Evolutionary conservation across 2,113 vertebrate genomes (phyloP).

Genomic region (Ibidorhyncha struthersii): DNA sequence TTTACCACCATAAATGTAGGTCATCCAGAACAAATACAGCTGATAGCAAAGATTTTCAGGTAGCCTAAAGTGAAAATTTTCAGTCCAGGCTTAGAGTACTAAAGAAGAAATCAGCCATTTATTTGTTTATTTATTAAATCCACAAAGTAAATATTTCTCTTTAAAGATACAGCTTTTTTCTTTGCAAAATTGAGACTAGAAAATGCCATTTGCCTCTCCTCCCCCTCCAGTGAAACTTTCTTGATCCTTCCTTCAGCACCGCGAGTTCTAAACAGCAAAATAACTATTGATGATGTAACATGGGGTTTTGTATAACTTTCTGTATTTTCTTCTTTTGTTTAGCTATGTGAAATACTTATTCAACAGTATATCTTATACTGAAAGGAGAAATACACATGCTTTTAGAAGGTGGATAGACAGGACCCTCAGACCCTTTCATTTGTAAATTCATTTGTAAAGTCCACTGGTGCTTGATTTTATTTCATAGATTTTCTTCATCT

Average conservation of each 20-base stretch:
- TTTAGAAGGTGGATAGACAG: background rate
- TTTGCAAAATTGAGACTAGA: background rate
- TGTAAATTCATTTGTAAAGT: background rate
- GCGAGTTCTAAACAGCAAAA: background rate
- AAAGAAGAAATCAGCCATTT: background rate
- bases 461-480: background rate
- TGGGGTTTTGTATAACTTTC: fast-evolving
- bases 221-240: background rate
- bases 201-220: background rate
- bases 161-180: background rate
- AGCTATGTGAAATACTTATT: background rate
- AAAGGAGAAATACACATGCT: background rate
- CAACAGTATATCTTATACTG: background rate
- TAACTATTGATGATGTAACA: background rate
- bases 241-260: background rate
- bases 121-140: background rate
- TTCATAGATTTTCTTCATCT: background rate
- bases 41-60: background rate
- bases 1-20: slow-evolving; percentile 23
- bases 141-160: background rate
- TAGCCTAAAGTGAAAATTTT: background rate
- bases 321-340: background rate
- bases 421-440: background rate
- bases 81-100: background rate
- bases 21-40: slow-evolving; percentile 37